Evolutionary conservation across 2,797 vertebrate species (phyloP).

Genomic region (Kryptolebias ocellatus): DNA sequence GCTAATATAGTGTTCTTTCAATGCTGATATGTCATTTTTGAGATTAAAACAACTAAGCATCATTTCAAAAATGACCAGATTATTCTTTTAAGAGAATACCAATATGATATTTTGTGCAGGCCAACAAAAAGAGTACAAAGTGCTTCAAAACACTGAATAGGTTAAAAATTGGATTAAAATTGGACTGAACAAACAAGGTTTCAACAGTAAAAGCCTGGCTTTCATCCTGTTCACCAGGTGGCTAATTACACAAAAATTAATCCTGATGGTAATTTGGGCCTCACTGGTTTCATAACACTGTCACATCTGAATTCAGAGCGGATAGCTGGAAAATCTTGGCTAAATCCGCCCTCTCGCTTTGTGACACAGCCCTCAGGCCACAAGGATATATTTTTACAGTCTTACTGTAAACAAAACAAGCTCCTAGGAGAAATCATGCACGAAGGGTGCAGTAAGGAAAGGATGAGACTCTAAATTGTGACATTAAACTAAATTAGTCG

Average conservation of each 20-base stretch:
- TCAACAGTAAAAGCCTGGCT: neutral
- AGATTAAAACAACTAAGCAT: too few relatives aligned
- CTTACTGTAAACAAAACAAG: neutral
- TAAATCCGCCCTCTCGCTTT: neutral
- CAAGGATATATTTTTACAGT: neutral
- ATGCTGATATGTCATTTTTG: too few relatives aligned
- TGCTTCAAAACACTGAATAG: neutral
- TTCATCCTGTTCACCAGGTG: neutral
- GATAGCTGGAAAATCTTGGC: neutral
- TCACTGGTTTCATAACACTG: neutral
- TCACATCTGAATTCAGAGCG: neutral
- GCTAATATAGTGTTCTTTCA: too few relatives aligned
- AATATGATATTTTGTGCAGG: neutral
- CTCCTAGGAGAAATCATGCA: neutral
- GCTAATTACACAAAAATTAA: neutral
- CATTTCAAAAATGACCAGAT: too few relatives aligned
- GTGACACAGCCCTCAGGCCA: neutral
- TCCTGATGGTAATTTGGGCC: neutral
- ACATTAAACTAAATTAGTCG: slow-evolving; percentile 16
- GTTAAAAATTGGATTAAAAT: neutral
- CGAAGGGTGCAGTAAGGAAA: neutral
- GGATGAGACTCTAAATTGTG: neutral
- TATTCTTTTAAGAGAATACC: too few relatives aligned
- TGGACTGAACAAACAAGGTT: neutral
- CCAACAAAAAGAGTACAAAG: neutral